These are phyloP conservation scores for Helobdella robusta DNA, from an alignment of 2,888 invertebrate species.

Conservation along the genomic window DNA sequence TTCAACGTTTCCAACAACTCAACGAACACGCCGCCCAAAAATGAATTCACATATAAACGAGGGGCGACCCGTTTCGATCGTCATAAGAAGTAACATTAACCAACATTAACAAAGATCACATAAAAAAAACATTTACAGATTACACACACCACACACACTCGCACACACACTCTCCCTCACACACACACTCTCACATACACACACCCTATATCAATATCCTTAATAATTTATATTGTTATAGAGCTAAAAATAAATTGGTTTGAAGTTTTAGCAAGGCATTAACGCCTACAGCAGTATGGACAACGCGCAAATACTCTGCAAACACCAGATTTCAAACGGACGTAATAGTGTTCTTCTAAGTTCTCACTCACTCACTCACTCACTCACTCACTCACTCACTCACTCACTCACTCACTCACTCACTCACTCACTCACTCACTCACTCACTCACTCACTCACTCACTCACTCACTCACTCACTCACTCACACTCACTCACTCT, in stretches of 20 bases:
- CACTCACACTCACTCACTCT: not conserved
- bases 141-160: slow-evolving; percentile 17
- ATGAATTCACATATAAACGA: too few relatives aligned
- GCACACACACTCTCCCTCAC: slow-evolving; percentile 6
- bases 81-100: too few relatives aligned
- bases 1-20: too few relatives aligned
- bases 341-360: not conserved
- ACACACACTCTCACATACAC: not conserved
- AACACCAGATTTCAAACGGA: not conserved
- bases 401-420: not conserved
- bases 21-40: too few relatives aligned
- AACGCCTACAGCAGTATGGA: too few relatives aligned
- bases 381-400: not conserved
- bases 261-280: too few relatives aligned
- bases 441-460: not conserved
- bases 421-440: slow-evolving; percentile 2
- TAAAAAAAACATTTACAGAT: not conserved
- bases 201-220: too few relatives aligned
- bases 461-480: not conserved
- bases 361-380: not conserved
- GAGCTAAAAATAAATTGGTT: too few relatives aligned
- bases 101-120: too few relatives aligned
- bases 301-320: too few relatives aligned
- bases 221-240: too few relatives aligned
- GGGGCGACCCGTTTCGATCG: too few relatives aligned